Evolutionary conservation across 2,888 invertebrate species (phyloP), one percentile per base, ranked within the genome.

Genomic region (Tenthredo amoena): DNA sequence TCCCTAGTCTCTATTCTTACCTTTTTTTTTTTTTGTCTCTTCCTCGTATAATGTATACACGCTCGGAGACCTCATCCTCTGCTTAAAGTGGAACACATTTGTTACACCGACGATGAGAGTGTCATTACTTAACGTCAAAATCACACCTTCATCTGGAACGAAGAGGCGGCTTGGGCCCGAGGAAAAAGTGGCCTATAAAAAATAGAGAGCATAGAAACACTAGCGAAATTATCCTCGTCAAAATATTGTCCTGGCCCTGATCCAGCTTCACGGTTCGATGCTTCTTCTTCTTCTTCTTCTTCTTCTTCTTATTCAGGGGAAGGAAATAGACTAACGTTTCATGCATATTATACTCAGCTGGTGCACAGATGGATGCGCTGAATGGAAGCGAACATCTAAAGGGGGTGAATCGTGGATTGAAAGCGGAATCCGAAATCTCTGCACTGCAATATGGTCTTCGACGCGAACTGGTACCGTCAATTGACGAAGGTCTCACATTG

Each of bases 231-330:
- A 31, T 58, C 84, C 84, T 87, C 88, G 79, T 86, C 87, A 86
- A 86, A 88, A 88, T 88, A 87, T 88, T 87, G 87, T 86, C 84
- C 86, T 88, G 88, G 88, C 87, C 77, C 34, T 34, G 34, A 58
- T 86, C 88, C 88, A 88, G 87, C 47, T 71, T 34, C 15, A 50
- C 55, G 55, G 50, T 77, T 47, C 50, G 26, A 31, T 31, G 47
- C 76, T 31, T 31, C 10, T 34, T 77, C 18, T 34, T 37, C n/a
- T 12, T 37, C 15, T 37, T 47, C 15, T 47, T 47, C 47, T 47
- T 47, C 5, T 47, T 18, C 47, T 15, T 50, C 18, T 50, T 12
- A 47, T 12, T 34, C 55, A 0, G 15, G 4, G 6, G 1, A 1
- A 40, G 26, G 18, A 50, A 50, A 76, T 31, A 34, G 31, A 55